Conservation (phyloP, 2,888 invertebrate species). For the Trichogramma dendrolimi region DNA sequence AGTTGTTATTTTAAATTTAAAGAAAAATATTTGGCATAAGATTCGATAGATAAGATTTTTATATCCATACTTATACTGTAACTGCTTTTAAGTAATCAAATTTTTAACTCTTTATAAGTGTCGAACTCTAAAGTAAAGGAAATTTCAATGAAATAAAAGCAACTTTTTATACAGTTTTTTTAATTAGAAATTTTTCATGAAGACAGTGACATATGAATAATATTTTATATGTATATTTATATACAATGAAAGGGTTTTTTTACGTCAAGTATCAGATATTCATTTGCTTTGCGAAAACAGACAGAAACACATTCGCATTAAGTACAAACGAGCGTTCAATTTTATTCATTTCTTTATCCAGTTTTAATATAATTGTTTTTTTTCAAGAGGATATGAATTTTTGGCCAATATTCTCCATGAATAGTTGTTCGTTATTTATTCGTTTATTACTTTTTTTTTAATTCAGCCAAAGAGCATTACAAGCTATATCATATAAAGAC, state of each 20-base stretch:
- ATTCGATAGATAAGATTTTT: neutral
- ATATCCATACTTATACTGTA: neutral
- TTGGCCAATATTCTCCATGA: constrained; percentile 27
- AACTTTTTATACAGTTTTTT: constrained; percentile 56
- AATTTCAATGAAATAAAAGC: too few relatives aligned
- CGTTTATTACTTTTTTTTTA: constrained; percentile 30
- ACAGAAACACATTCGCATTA: constrained; percentile 25
- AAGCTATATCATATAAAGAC: constrained; percentile 27
- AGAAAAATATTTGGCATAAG: neutral
- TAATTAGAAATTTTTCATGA: constrained; percentile 77
- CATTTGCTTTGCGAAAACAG: constrained; percentile 16
- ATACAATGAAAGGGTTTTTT: constrained; percentile 54
- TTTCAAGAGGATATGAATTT: constrained; percentile 34
- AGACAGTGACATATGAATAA: constrained; percentile 69
- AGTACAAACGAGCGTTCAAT: constrained; percentile 31
- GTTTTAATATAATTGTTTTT: constrained; percentile 5
- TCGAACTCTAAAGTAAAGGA: neutral
- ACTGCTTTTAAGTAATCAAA: constrained; percentile 10
- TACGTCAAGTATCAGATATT: constrained; percentile 29
- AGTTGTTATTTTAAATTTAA: neutral
- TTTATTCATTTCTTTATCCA: constrained; percentile 21
- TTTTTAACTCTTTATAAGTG: neutral
- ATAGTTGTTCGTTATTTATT: constrained; percentile 31
- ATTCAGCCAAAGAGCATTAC: constrained; percentile 34
- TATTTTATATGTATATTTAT: constrained; percentile 53